Conservation (phyloP, 1,140 invertebrate species). For the Drosophila nebulosa region DNA sequence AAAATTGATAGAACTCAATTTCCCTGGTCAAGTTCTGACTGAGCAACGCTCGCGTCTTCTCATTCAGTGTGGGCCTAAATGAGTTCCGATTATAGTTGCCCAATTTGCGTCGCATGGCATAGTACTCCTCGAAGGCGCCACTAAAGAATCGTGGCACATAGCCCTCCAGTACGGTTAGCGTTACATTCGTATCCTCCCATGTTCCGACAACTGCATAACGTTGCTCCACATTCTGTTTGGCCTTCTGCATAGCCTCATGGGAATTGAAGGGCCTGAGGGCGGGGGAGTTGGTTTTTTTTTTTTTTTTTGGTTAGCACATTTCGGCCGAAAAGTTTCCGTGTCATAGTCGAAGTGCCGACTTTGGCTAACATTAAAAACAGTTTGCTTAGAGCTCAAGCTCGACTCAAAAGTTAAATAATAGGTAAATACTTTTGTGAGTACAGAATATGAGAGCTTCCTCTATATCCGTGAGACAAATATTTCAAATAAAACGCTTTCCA, state of each 20-base stretch:
- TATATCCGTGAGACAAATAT: too few species aligned
- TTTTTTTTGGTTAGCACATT: too few species aligned
- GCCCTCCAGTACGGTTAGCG: slow-evolving; percentile 90
- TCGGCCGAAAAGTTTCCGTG: too few species aligned
- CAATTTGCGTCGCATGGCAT: slow-evolving; percentile 85
- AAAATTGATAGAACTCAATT: slow-evolving; percentile 95
- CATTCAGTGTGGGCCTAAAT: slow-evolving; percentile 87
- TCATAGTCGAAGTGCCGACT: background rate
- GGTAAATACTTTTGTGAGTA: too few species aligned
- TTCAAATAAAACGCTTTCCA: too few species aligned
- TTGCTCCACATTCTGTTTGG: slow-evolving; percentile 90
- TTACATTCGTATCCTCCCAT: slow-evolving; percentile 93
- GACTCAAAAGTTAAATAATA: too few species aligned
- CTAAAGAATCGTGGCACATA: slow-evolving; percentile 92
- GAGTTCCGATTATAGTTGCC: slow-evolving; percentile 90
- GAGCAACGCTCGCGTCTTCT: slow-evolving; percentile 90
- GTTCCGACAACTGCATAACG: slow-evolving; percentile 94
- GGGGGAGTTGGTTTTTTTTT: background rate
- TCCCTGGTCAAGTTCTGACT: slow-evolving; percentile 92
- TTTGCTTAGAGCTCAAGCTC: too few species aligned
- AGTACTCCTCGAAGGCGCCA: slow-evolving; percentile 84
- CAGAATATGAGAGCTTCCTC: too few species aligned
- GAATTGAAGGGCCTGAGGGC: slow-evolving; percentile 90
- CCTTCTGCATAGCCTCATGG: slow-evolving; percentile 88
- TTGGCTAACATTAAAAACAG: too few species aligned